These are phyloP conservation scores for Calliopsis andreniformis DNA, from an alignment of 1,140 invertebrate genomes.

Conservation along the genomic window DNA sequence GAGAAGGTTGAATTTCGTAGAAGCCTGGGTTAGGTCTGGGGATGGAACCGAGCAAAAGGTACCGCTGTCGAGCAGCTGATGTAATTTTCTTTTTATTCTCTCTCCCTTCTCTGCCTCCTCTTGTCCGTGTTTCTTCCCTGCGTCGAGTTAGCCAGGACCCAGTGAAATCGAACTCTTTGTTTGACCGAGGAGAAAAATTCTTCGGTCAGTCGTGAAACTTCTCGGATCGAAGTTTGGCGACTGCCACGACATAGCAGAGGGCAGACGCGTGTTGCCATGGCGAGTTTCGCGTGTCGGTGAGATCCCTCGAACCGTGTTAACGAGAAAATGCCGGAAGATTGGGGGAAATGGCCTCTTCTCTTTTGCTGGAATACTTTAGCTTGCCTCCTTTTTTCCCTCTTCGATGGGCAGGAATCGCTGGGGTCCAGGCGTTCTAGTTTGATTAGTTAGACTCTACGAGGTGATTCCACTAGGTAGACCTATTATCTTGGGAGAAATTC, in stretches of 20 bases:
- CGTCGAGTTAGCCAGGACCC: not conserved
- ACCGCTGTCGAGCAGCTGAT: conserved; percentile 43
- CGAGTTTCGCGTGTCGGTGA: conserved; percentile 45
- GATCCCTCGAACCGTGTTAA: conserved; percentile 52
- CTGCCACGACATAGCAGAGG: not conserved
- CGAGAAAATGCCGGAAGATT: conserved; percentile 40
- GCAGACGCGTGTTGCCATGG: conserved; percentile 43
- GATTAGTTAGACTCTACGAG: not conserved
- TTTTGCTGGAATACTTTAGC: not conserved
- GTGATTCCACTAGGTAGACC: too few relatives aligned
- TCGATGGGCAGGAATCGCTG: not conserved
- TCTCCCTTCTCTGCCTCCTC: not conserved
- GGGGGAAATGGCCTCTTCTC: not conserved
- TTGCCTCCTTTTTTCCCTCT: not conserved
- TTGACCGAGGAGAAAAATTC: conserved; percentile 35
- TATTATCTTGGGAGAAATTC: too few relatives aligned
- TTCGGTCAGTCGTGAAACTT: conserved; percentile 33
- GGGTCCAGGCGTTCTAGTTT: not conserved
- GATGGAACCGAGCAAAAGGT: not conserved
- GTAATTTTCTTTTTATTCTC: conserved; percentile 24
- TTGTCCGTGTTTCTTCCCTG: too few relatives aligned
- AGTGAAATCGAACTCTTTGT: conserved; percentile 58
- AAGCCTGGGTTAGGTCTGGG: conserved; percentile 1
- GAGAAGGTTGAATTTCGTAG: conserved; percentile 34
- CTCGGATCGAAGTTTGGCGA: not conserved